Conservation (phyloP, 2,797 vertebrate genomes). For the Amblyraja radiata region DNA sequence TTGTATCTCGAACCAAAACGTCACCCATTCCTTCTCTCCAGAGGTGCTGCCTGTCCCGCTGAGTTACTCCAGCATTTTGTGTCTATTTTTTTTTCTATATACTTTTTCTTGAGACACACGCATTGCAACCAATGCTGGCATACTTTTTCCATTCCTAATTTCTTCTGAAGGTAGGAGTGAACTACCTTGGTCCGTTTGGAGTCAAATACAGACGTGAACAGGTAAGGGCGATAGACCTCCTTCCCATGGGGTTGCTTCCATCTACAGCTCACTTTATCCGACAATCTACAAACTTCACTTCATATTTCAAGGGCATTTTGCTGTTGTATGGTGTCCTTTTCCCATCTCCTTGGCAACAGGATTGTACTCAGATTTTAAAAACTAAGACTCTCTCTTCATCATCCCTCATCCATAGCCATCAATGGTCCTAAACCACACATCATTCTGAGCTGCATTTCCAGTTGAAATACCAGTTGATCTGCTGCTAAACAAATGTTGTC, state of each 20-base stretch:
- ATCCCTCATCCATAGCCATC: neutral
- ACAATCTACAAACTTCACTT: neutral
- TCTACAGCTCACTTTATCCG: neutral
- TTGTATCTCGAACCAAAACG: too few relatives aligned
- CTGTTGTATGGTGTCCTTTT: neutral
- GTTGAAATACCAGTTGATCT: neutral
- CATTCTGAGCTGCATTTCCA: neutral
- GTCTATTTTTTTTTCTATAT: too few relatives aligned
- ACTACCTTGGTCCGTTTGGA: too few relatives aligned
- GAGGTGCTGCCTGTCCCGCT: too few relatives aligned
- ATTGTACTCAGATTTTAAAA: slow-evolving; percentile 5
- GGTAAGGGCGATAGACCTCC: too few relatives aligned
- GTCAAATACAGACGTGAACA: too few relatives aligned
- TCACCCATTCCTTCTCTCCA: too few relatives aligned
- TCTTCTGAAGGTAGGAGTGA: too few relatives aligned
- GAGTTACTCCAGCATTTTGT: too few relatives aligned
- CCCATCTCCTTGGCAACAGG: slow-evolving; percentile 11
- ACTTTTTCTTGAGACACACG: too few relatives aligned
- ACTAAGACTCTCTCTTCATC: slow-evolving; percentile 25
- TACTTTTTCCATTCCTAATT: too few relatives aligned
- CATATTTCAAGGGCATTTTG: neutral
- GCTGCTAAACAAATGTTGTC: neutral
- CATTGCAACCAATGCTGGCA: too few relatives aligned
- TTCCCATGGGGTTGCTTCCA: neutral
- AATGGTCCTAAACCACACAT: neutral